Conservation (phyloP, 2,113 vertebrate genomes). For the Mobula birostris region DNA sequence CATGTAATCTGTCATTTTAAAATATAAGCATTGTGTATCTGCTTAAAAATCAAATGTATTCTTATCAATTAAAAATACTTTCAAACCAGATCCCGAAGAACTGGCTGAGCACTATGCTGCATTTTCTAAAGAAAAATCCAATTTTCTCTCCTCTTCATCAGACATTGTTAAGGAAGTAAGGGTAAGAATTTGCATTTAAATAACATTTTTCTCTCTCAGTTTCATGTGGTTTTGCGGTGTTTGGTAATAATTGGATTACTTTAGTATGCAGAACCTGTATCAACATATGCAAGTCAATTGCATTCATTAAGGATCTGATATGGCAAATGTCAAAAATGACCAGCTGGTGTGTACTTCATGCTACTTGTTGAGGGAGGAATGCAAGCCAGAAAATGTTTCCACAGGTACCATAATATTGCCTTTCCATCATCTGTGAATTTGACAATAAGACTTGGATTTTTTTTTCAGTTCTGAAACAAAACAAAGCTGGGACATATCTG, state of each 20-base stretch:
- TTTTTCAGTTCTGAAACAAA: background rate
- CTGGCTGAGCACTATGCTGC: background rate
- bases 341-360: background rate
- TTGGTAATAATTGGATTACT: background rate
- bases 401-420: background rate
- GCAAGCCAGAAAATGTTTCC: background rate
- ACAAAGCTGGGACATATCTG: no score
- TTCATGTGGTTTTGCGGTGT: background rate
- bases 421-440: background rate
- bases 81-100: background rate
- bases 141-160: background rate
- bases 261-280: background rate
- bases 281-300: background rate
- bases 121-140: background rate
- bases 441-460: background rate
- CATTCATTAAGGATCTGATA: background rate
- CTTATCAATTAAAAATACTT: background rate
- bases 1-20: conserved; percentile 1
- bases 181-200: background rate
- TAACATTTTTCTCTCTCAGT: background rate
- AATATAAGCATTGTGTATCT: background rate
- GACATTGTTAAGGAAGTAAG: background rate
- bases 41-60: background rate
- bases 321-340: background rate
- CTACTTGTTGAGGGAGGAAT: background rate